phyloP scores from a whole-genome alignment of 2,888 invertebrate genomes.

The Sclerodermus sp. region DNA sequence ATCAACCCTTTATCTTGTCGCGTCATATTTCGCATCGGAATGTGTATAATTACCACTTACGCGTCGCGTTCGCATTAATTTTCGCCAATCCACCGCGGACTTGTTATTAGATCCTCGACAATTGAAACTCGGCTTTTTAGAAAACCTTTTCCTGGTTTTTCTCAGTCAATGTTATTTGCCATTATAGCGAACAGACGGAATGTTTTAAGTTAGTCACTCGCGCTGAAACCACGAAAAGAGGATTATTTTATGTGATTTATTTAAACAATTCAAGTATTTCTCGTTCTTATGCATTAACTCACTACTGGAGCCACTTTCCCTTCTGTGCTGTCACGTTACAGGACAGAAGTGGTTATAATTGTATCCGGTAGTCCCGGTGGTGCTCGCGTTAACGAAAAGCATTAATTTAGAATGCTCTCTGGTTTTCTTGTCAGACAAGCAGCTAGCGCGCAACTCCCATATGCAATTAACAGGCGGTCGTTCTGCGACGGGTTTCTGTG shows the following conservation, averaged over 20 bases:
- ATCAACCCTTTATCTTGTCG: no score
- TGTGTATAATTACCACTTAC: no score
- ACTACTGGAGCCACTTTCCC: not conserved
- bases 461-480: conserved; percentile 34
- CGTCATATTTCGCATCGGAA: no score
- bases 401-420: conserved; percentile 39
- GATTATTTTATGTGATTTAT: not conserved
- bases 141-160: no score
- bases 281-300: not conserved
- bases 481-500: conserved; percentile 15
- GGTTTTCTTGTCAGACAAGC: conserved; percentile 29
- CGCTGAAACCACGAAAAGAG: no score
- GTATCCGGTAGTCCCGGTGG: conserved; percentile 21
- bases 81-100: no score
- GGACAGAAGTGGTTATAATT: conserved; percentile 25
- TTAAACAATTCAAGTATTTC: not conserved
- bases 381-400: conserved; percentile 35
- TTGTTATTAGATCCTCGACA: no score
- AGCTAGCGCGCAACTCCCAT: conserved; percentile 25
- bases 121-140: no score
- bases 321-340: conserved; percentile 10
- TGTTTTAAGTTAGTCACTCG: no score
- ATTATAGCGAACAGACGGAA: no score
- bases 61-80: no score
- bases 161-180: no score